phyloP scores from a whole-genome alignment of 2,888 invertebrate species.

The Andrena fulva region DNA sequence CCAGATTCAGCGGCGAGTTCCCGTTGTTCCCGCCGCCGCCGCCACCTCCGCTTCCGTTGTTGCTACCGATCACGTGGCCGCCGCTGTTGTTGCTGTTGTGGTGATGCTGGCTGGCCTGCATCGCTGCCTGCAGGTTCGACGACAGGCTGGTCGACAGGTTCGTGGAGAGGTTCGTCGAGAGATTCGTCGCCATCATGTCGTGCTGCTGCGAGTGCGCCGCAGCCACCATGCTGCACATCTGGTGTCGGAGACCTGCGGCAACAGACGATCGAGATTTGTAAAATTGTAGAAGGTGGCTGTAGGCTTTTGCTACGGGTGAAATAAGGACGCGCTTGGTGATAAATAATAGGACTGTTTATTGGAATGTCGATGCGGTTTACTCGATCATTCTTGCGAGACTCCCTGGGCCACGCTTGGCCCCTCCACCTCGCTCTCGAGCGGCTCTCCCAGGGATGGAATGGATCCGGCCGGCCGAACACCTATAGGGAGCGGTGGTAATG shows the following conservation, averaged over 20 bases:
- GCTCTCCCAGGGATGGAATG: too few relatives aligned
- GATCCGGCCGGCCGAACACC: too few relatives aligned
- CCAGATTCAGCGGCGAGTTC: conserved; percentile 84
- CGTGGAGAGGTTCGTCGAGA: conserved; percentile 86
- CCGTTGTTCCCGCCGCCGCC: conserved; percentile 81
- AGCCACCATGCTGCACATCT: conserved; percentile 94
- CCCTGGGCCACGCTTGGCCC: too few relatives aligned
- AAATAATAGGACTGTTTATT: too few relatives aligned
- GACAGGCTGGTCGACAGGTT: conserved; percentile 81
- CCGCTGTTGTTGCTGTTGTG: conserved; percentile 82
- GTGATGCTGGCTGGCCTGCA: conserved; percentile 85
- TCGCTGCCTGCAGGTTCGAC: conserved; percentile 83
- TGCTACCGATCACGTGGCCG: conserved; percentile 65
- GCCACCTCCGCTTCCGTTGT: conserved; percentile 78
- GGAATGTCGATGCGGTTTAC: too few relatives aligned
- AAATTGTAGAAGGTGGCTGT: too few relatives aligned
- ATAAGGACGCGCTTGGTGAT: too few relatives aligned
- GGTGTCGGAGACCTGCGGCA: conserved; percentile 89
- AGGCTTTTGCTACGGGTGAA: too few relatives aligned
- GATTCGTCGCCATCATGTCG: conserved; percentile 85
- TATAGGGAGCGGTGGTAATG: too few relatives aligned
- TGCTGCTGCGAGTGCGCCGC: conserved; percentile 86
- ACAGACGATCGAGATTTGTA: neutral
- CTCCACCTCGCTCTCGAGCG: too few relatives aligned
- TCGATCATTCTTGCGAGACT: too few relatives aligned